phyloP scores from a whole-genome alignment of 1,140 invertebrate genomes.

The Drosophila repletoides region DNA sequence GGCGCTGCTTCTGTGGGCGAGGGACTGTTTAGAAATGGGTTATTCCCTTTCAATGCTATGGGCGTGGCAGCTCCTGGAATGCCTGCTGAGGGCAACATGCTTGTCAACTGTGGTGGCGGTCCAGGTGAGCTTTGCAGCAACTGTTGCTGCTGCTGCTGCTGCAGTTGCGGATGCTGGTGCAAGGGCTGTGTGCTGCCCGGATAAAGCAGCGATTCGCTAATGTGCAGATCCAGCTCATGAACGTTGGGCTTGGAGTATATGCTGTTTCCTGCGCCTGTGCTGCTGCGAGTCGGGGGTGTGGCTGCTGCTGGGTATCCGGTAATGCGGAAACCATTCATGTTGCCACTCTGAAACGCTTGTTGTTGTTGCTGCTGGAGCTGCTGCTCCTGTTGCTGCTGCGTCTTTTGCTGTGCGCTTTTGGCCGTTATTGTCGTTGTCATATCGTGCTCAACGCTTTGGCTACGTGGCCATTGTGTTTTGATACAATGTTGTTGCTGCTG shows the following conservation, averaged over 20 bases:
- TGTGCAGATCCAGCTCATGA: constrained; percentile 69
- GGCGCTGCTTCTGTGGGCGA: constrained; percentile 65
- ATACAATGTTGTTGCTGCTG: background rate
- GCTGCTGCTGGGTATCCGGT: constrained; percentile 76
- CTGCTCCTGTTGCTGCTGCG: constrained; percentile 40
- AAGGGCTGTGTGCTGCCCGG: constrained; percentile 60
- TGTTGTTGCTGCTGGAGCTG: constrained; percentile 22
- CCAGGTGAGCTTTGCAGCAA: constrained; percentile 56
- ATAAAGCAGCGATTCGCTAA: constrained; percentile 68
- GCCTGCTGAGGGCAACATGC: constrained; percentile 57
- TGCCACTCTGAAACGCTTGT: constrained; percentile 17
- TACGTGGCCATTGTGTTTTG: constrained; percentile 35
- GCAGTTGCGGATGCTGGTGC: constrained; percentile 36
- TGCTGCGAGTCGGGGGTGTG: constrained; percentile 53
- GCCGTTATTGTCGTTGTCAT: constrained; percentile 67
- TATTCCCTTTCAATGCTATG: constrained; percentile 75
- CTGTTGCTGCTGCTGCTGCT: constrained; percentile 40
- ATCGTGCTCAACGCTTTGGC: constrained; percentile 4
- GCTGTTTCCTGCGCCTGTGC: constrained; percentile 19
- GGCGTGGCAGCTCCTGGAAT: constrained; percentile 64
- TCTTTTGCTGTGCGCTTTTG: constrained; percentile 52
- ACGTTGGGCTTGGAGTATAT: constrained; percentile 60
- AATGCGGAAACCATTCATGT: constrained; percentile 79
- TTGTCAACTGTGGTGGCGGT: constrained; percentile 70
- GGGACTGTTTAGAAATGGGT: constrained; percentile 76